Evolutionary conservation across 2,797 vertebrate species (phyloP).

Genomic region (Ispidina lecontei): DNA sequence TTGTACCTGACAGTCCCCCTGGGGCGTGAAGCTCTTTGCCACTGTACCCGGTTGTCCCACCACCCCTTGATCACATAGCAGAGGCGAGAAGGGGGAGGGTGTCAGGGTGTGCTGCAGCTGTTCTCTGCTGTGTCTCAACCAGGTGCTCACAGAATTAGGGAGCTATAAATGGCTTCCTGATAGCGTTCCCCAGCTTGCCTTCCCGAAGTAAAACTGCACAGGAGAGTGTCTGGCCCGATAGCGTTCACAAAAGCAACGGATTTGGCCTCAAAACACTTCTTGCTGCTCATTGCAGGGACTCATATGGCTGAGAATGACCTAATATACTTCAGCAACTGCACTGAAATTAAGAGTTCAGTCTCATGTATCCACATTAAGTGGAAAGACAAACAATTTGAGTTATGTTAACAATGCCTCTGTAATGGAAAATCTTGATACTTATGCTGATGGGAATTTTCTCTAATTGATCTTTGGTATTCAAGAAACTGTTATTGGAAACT

Average conservation of each 20-base stretch:
- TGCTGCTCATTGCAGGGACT: background rate
- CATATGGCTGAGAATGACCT: background rate
- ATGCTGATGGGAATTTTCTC: background rate
- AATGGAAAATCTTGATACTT: background rate
- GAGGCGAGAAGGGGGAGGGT: background rate
- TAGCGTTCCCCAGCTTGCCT: background rate
- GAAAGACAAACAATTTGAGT: slow-evolving; percentile 13
- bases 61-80: background rate
- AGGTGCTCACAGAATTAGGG: slow-evolving; percentile 15
- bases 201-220: background rate
- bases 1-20: background rate
- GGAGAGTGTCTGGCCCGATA: background rate
- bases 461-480: slow-evolving; percentile 17
- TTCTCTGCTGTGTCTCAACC: background rate
- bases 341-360: background rate
- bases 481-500: slow-evolving; percentile 19
- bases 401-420: background rate
- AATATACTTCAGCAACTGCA: background rate
- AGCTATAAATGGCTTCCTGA: slow-evolving; percentile 29
- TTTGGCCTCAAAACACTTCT: background rate
- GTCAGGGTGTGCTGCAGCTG: background rate
- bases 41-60: background rate
- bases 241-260: background rate
- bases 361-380: background rate
- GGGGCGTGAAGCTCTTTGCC: background rate